Evolutionary conservation across 2,113 vertebrate species (phyloP), one percentile per base, ranked within the genome.

Genomic region (Rhegmatorhina hoffmannsi): DNA sequence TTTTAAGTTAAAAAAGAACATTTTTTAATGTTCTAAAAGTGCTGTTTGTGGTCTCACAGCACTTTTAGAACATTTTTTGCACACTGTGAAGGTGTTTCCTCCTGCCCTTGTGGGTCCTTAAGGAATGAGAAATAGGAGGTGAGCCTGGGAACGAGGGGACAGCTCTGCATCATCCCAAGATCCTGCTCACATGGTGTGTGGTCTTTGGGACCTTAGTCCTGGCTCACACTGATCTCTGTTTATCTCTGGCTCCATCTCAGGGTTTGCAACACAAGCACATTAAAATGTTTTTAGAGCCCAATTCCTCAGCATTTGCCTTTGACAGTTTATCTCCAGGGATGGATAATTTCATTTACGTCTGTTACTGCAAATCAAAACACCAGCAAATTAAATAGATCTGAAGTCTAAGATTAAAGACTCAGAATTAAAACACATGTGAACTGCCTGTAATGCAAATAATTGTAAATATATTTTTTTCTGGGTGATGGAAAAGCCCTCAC

Each of bases 101-200:
- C 43, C 46, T 19, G 24, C 29, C 58, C 63, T 38, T 1, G 1
- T 0, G 53, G 20, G 33, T 47, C 53, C 29, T 10, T 5, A 3
- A 4, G 79, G 24, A 2, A 5, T 0, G 67, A 21, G 63, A 0
- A 9, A 10, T 31, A 16, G 50, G 25, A 14, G 29, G 5, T 3
- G 91, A 17, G 20, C 7, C 23, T 4, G 36, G 5, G 3, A 4
- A 0, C 34, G 3, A 1, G 11, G n/a, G 70, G n/a, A 2, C 15
- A 13, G 79, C 75, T n/a, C 78, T 6, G 52, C n/a, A 2, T 7
- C 68, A 1, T 59, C 83, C 34, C 2, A 5, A 9, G 46, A 5
- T 19, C 29, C 69, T 50, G 29, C 46, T 43, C 17, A 0, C 52
- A 1, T 3, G 0, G 52, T 2, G 0, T 1, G 10, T 6, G 2